Evolutionary conservation across 2,888 invertebrate species (phyloP).

Genomic region (Plusia festucae): DNA sequence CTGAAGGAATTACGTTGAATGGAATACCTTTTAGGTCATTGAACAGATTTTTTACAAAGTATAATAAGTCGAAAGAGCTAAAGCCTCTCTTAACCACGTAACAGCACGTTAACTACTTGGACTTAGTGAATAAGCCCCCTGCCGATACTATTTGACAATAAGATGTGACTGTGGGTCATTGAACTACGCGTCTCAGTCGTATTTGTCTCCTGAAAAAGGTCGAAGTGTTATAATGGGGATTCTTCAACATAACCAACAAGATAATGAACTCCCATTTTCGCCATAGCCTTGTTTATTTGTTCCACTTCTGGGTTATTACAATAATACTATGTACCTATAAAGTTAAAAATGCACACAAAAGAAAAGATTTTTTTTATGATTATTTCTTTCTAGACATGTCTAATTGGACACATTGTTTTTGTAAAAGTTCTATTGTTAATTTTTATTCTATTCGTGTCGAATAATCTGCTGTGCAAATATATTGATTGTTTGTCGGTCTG

Average conservation of each 20-base stretch:
- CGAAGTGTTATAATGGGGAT: background rate
- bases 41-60: no score
- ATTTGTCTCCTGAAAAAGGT: background rate
- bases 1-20: no score
- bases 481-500: conserved; percentile 39
- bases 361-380: background rate
- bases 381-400: background rate
- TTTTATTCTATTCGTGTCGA: conserved; percentile 42
- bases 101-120: no score
- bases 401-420: conserved; percentile 32
- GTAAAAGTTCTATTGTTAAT: conserved; percentile 30
- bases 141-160: background rate
- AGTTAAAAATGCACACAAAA: background rate
- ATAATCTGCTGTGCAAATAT: conserved; percentile 58
- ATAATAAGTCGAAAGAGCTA: no score
- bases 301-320: conserved; percentile 4
- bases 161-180: background rate
- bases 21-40: no score
- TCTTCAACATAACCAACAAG: background rate
- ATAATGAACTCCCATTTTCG: background rate
- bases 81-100: no score
- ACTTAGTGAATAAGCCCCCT: no score
- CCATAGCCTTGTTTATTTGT: background rate
- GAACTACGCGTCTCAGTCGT: background rate
- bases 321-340: background rate